phyloP scores from a whole-genome alignment of 2,113 vertebrate genomes.

The Aix galericulata region DNA sequence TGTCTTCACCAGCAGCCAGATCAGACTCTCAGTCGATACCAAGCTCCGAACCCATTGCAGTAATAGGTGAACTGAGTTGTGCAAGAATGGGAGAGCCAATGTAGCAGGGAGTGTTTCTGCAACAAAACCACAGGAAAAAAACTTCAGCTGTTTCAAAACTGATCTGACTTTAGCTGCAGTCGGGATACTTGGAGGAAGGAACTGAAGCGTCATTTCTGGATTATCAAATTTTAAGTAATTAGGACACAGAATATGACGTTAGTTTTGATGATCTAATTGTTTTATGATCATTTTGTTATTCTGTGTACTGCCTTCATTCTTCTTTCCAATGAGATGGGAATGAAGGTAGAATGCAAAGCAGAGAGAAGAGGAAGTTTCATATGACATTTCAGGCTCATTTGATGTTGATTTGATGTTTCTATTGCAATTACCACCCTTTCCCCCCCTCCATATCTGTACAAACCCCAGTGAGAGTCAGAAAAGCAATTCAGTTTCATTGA shows the following conservation, averaged over 20 bases:
- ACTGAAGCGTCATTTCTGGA: neutral
- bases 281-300: neutral
- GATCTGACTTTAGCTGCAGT: neutral
- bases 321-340: neutral
- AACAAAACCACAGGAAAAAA: neutral
- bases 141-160: neutral
- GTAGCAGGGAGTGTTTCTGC: neutral
- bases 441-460: neutral
- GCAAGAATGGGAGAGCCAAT: neutral
- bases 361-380: neutral
- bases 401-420: neutral
- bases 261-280: neutral
- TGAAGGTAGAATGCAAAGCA: slow-evolving; percentile 13
- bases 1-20: neutral
- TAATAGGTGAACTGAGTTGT: neutral
- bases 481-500: neutral
- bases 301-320: neutral
- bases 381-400: neutral
- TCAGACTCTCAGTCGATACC: accelerated
- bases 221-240: neutral
- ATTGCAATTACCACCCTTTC: neutral
- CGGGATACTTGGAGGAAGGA: neutral
- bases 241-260: neutral
- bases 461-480: neutral
- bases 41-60: neutral